These are phyloP conservation scores for Cylas formicarius DNA, from an alignment of 1,140 invertebrate species.

Conservation along the genomic window DNA sequence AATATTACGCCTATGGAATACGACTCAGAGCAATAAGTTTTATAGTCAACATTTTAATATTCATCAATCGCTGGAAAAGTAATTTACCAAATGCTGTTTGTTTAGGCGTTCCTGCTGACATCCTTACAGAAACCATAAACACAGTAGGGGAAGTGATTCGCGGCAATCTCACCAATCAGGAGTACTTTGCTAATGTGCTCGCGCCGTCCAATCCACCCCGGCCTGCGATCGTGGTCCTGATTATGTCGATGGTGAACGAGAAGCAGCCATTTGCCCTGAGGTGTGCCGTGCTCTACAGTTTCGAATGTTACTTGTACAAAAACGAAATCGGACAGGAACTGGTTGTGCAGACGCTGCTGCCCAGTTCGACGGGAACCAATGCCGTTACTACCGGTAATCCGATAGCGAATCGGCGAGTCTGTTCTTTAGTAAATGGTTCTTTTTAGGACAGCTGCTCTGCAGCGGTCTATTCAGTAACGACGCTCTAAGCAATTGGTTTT, in stretches of 20 bases:
- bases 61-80: no score
- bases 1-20: no score
- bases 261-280: constrained; percentile 84
- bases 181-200: constrained; percentile 84
- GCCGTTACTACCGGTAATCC: constrained; percentile 54
- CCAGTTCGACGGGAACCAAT: constrained; percentile 49
- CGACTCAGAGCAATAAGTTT: no score
- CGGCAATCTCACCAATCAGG: constrained; percentile 85
- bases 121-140: constrained; percentile 93
- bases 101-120: constrained; percentile 83
- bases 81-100: no score
- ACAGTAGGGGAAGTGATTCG: constrained; percentile 92
- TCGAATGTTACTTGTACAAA: constrained; percentile 91
- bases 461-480: constrained; percentile 88
- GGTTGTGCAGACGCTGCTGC: constrained; percentile 86
- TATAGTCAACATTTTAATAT: no score
- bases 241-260: constrained; percentile 99
- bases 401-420: background rate
- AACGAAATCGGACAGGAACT: constrained; percentile 85
- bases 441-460: constrained; percentile 77
- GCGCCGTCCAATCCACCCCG: constrained; percentile 87
- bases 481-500: constrained; percentile 95
- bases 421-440: background rate
- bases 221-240: constrained; percentile 85
- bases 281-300: constrained; percentile 94